A percentile compares a stretch with the other conserved stretches of the same genome.
phyloP scores from a whole-genome alignment of 2,888 invertebrate genomes.

The Drosophila pegasa region DNA sequence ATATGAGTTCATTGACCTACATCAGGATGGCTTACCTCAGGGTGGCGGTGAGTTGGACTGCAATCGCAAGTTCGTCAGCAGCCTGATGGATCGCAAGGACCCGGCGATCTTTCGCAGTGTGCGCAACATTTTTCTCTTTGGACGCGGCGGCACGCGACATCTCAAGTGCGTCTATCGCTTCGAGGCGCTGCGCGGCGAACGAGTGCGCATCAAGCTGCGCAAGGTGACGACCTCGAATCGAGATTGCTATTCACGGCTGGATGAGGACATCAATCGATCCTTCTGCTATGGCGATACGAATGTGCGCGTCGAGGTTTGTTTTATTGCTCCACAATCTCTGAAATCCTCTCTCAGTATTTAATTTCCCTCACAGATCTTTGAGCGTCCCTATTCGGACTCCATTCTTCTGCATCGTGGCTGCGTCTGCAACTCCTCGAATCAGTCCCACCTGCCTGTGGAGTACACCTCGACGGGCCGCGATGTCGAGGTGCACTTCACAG shows the following conservation, averaged over 20 bases:
- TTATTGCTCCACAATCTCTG: accelerated
- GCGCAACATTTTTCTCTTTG: constrained; percentile 93
- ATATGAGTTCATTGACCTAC: constrained; percentile 95
- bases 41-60: constrained; percentile 89
- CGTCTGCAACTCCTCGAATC: constrained; percentile 88
- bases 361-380: constrained; percentile 86
- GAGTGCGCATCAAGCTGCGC: constrained; percentile 91
- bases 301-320: constrained; percentile 87
- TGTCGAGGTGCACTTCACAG: constrained; percentile 92
- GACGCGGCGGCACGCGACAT: constrained; percentile 92
- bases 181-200: constrained; percentile 93
- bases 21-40: constrained; percentile 93
- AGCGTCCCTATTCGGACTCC: constrained; percentile 90
- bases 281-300: constrained; percentile 90
- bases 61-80: constrained; percentile 90
- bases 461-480: constrained; percentile 91
- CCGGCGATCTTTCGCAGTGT: constrained; percentile 92
- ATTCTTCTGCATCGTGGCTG: constrained; percentile 92
- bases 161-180: constrained; percentile 95
- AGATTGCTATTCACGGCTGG: constrained; percentile 83
- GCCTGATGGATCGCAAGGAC: constrained; percentile 86
- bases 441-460: constrained; percentile 88
- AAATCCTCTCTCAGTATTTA: accelerated
- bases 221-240: constrained; percentile 89
- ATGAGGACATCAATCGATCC: constrained; percentile 88